Evolutionary conservation across 2,888 invertebrate genomes (phyloP), one percentile per base, ranked within the genome.

Genomic region (Diaprepes abbreviatus): DNA sequence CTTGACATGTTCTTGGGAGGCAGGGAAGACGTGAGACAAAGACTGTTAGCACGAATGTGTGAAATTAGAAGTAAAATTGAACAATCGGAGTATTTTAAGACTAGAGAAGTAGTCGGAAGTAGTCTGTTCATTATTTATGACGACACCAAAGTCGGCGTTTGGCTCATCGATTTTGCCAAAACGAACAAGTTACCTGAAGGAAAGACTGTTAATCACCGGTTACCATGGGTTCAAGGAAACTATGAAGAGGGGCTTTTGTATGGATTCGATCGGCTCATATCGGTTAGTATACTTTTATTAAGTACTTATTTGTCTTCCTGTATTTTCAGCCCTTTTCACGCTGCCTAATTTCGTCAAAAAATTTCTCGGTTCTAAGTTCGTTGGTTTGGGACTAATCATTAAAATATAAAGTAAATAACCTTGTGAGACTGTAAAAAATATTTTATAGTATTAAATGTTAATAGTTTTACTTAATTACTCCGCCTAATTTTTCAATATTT

Each of bases 81-180:
- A 80, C 88, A 90, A 72, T 96, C 96, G 0, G 88, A 91, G 33
- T 94, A 92, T 83, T 97, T 97, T 84, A 90, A 90, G 78, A 89
- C 87, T 14, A 96, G 97, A 81, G 97, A 98, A 88, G 94, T 97
- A 67, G 92, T 96, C 78, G 95, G 96, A 33, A 96, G 96, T 84
- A 96, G 96, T 83, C 90, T 98, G 75, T 92, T 98, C 79, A 92
- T 98, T 78, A 93, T 98, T 71, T 96, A 96, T 82, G 98, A 98
- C 82, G 90, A 93, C 67, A 89, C 90, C 70, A 92, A 92, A 78
- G 93, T 93, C 33, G 96, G 96, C 19, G 95, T 93, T 5, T 98
- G 98, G 98, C 87, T 98, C 76, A 98, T 98, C 72, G 98, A 98
- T 83, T 98, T 98, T 82, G 97, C 97, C 52, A 98, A 98, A 83